These are phyloP conservation scores for Blastobasis adustella DNA, from an alignment of 2,888 invertebrate genomes.

Conservation along the genomic window DNA sequence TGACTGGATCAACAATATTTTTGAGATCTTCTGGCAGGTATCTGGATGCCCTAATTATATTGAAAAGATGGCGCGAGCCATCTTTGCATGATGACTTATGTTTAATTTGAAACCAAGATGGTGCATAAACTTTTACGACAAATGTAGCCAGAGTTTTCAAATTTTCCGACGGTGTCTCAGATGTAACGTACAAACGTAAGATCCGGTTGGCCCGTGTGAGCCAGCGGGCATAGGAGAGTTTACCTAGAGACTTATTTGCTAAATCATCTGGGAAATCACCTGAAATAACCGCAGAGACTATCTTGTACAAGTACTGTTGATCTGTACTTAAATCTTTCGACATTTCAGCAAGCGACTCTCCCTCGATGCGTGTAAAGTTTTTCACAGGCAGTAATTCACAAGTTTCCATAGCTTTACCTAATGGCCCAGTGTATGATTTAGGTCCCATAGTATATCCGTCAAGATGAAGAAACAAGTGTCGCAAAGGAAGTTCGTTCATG, in stretches of 20 bases:
- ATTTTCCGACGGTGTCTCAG: too few relatives aligned
- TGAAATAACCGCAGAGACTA: conserved; percentile 4
- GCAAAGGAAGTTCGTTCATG: too few relatives aligned
- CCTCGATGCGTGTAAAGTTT: neutral
- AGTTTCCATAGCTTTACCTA: conserved; percentile 18
- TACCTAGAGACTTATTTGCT: conserved; percentile 13
- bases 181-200: too few relatives aligned
- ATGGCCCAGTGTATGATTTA: conserved; percentile 18
- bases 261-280: conserved; percentile 9
- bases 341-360: neutral
- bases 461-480: too few relatives aligned
- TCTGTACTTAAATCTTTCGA: conserved; percentile 11
- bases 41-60: too few relatives aligned
- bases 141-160: too few relatives aligned
- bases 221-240: conserved; percentile 17
- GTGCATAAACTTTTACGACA: too few relatives aligned
- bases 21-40: conserved; percentile 6
- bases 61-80: too few relatives aligned
- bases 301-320: conserved; percentile 10
- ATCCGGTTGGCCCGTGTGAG: conserved; percentile 17
- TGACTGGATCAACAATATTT: too few relatives aligned
- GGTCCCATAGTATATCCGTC: too few relatives aligned
- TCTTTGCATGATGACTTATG: too few relatives aligned
- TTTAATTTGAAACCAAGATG: too few relatives aligned
- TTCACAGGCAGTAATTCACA: conserved; percentile 5